phyloP scores from a whole-genome alignment of 2,113 vertebrate species.

The Nycticorax nycticorax region DNA sequence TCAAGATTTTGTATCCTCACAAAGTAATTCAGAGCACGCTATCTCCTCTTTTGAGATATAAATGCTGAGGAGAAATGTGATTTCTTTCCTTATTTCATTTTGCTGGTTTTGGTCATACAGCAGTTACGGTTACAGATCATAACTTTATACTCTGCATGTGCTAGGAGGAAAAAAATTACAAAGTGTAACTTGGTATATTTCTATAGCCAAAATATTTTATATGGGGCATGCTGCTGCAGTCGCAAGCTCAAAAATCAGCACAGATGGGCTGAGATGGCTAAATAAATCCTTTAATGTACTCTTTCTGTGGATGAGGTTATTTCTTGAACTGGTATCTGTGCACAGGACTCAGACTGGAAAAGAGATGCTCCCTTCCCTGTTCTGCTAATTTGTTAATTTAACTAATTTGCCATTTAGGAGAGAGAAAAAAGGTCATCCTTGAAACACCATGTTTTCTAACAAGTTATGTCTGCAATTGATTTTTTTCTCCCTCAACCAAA shows the following conservation, averaged over 20 bases:
- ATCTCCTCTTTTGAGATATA: neutral
- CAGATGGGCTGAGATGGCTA: neutral
- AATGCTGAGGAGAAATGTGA: neutral
- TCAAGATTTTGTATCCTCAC: neutral
- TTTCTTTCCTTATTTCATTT: neutral
- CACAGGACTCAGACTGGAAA: neutral
- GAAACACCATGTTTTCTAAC: neutral
- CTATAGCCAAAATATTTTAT: neutral
- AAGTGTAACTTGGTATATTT: neutral
- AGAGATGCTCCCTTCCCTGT: neutral
- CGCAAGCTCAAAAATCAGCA: neutral
- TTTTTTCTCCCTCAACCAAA: neutral
- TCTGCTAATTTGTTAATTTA: neutral
- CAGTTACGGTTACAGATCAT: neutral
- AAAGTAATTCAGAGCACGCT: neutral
- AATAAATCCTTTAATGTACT: neutral
- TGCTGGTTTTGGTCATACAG: neutral
- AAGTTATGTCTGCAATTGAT: neutral
- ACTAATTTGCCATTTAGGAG: neutral
- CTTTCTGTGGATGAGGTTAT: neutral
- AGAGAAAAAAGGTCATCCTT: neutral
- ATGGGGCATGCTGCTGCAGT: neutral
- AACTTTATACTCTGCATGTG: neutral
- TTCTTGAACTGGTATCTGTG: neutral
- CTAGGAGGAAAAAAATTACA: neutral